Conservation (phyloP, 2,113 vertebrate species). For the Neolamprologus devosi region DNA sequence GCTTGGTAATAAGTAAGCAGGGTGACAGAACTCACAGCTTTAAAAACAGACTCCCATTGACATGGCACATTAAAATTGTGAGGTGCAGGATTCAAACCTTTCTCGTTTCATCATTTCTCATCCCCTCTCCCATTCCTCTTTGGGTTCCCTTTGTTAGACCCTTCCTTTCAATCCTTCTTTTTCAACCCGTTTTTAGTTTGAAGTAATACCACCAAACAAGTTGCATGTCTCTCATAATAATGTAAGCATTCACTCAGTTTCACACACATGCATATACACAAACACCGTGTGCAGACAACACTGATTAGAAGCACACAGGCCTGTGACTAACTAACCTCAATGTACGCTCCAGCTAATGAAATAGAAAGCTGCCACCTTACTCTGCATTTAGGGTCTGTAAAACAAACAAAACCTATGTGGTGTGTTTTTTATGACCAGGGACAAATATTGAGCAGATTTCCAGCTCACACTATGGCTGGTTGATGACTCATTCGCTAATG, state of each 20-base stretch:
- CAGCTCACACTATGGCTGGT: background rate
- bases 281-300: background rate
- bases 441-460: background rate
- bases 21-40: background rate
- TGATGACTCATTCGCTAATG: slow-evolving; percentile 19
- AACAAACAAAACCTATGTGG: background rate
- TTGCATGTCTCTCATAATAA: background rate
- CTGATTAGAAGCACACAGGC: background rate
- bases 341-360: background rate
- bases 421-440: background rate
- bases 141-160: background rate
- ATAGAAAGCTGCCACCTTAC: background rate
- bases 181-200: background rate
- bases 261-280: background rate
- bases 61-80: background rate
- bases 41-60: background rate
- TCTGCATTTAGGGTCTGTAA: background rate
- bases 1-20: background rate
- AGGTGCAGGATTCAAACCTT: background rate
- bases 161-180: background rate
- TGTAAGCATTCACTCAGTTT: background rate
- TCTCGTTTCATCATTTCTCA: background rate
- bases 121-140: background rate
- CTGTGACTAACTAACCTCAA: background rate
- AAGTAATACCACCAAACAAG: background rate